Percentiles rank a stretch among this genome's conserved stretches.
phyloP scores from a whole-genome alignment of 2,888 invertebrate species.

The Seira musarum region DNA sequence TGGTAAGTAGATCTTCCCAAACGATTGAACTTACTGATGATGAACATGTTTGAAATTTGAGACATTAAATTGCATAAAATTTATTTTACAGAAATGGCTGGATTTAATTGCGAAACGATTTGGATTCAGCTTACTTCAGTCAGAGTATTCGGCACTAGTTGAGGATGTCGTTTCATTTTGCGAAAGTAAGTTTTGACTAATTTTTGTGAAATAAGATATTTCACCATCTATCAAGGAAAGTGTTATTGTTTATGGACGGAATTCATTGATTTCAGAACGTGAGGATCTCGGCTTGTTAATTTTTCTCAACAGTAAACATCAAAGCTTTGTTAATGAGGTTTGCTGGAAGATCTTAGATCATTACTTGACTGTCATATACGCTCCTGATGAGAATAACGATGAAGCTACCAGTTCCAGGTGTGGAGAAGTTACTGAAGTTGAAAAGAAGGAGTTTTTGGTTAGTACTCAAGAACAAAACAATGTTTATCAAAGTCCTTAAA shows the following conservation, averaged over 20 bases:
- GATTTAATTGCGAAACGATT: conserved; percentile 25
- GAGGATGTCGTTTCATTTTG: conserved; percentile 13
- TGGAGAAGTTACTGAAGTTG: background rate
- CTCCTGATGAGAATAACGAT: background rate
- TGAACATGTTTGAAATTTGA: background rate
- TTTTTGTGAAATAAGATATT: background rate
- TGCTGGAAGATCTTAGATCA: conserved; percentile 26
- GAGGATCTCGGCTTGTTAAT: conserved; percentile 17
- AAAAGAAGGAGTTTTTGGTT: conserved; percentile 24
- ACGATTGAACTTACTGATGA: background rate
- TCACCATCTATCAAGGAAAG: background rate
- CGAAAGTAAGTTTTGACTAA: background rate
- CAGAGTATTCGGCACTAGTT: conserved; percentile 19
- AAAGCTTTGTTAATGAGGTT: conserved; percentile 13
- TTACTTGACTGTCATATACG: conserved; percentile 1
- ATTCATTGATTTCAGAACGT: too few relatives aligned
- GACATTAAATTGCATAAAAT: background rate
- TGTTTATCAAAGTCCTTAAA: background rate
- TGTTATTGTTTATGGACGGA: background rate
- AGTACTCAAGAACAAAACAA: background rate
- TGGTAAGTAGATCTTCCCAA: conserved; percentile 36
- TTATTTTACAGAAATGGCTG: conserved; percentile 41
- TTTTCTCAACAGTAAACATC: conserved; percentile 22
- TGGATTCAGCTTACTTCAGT: background rate
- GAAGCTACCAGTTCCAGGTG: too few relatives aligned